A percentile compares a stretch with the other conserved stretches of the same genome.
Conservation (phyloP, 2,113 vertebrate species). For the human (Homo sapiens) region GRCh38 chr3:170800501-170801000, state of each 20-base stretch:
- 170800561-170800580: no score
- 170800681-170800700: no score
- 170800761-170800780: not conserved
- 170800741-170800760: not conserved
- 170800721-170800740: not conserved
- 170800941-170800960: not conserved
- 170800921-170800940: slow-evolving; percentile 11
- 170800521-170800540: no score
- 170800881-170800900: slow-evolving; percentile 40
- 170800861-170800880: slow-evolving; percentile 60
- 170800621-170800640: no score
- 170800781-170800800: not conserved
- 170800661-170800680: no score
- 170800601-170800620: no score
- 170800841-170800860: slow-evolving; percentile 64
- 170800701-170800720: no score
- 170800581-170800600: no score
- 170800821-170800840: slow-evolving; percentile 71
- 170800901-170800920: not conserved
- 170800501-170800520: no score
- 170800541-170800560: no score
- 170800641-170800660: no score
- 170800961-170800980: slow-evolving; percentile 31
- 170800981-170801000: slow-evolving; percentile 44
- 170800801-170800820: slow-evolving; percentile 7